These are phyloP conservation scores for Popillia japonica DNA, from an alignment of 1,140 invertebrate genomes.

Conservation along the genomic window DNA sequence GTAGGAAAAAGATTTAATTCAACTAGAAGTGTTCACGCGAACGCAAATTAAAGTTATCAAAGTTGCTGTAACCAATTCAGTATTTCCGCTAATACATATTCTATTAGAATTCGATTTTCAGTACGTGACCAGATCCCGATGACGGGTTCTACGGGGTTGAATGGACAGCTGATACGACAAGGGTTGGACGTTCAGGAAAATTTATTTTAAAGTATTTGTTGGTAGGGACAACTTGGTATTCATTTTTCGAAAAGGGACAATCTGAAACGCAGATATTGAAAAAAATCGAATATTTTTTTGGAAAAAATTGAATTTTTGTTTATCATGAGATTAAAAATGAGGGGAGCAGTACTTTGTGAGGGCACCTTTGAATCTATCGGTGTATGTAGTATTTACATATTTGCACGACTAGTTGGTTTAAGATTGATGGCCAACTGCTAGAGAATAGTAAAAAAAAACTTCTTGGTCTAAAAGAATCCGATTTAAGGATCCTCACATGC, in stretches of 20 bases:
- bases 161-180: not conserved
- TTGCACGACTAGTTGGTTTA: no score
- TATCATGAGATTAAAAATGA: no score
- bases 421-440: no score
- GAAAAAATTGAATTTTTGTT: not conserved
- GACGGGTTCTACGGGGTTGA: not conserved
- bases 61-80: not conserved
- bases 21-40: not conserved
- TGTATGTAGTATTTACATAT: no score
- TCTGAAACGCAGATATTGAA: not conserved
- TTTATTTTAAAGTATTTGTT: conserved; percentile 3
- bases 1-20: not conserved
- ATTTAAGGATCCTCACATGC: no score
- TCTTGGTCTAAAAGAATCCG: no score
- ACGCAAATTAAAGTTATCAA: not conserved
- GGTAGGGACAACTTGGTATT: not conserved
- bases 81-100: conserved; percentile 25
- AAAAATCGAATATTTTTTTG: not conserved
- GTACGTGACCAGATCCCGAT: not conserved
- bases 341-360: no score
- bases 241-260: not conserved
- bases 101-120: not conserved
- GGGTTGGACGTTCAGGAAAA: not conserved
- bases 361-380: no score
- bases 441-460: no score